Conservation (phyloP, 2,113 vertebrate genomes). For the Arothron firmamentum region DNA sequence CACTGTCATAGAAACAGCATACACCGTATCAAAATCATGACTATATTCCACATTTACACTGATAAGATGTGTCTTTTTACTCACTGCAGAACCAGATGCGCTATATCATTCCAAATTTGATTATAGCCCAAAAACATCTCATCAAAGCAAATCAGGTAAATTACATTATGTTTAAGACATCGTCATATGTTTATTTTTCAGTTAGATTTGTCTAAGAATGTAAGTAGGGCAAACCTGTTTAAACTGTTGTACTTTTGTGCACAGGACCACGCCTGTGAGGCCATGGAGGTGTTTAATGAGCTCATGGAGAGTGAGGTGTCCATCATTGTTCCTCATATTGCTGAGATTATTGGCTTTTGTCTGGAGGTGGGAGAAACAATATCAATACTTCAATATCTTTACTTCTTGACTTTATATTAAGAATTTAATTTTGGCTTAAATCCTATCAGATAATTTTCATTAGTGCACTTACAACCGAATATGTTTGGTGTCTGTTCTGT, state of each 20-base stretch:
- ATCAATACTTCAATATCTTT: too few species aligned
- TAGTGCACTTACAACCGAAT: not conserved
- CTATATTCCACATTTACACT: not conserved
- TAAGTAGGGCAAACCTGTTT: not conserved
- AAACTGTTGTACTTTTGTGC: not conserved
- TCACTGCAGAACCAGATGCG: constrained; percentile 74
- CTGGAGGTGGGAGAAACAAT: constrained; percentile 75
- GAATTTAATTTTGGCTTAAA: not conserved
- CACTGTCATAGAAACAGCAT: not conserved
- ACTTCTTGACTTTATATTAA: not conserved
- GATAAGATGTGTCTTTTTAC: not conserved
- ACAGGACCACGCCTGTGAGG: constrained; percentile 82
- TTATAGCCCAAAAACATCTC: constrained; percentile 76
- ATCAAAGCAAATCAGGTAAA: constrained; percentile 81
- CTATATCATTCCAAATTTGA: constrained; percentile 77
- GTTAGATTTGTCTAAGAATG: not conserved
- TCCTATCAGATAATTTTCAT: not conserved
- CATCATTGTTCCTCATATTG: constrained; percentile 78
- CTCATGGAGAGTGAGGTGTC: constrained; percentile 84
- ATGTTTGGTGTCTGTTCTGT: not conserved
- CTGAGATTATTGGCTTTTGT: constrained; percentile 80
- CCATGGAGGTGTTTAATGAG: constrained; percentile 86
- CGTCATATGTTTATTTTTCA: not conserved
- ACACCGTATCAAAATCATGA: not conserved
- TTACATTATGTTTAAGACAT: not conserved